Base-by-base conservation (phyloP, 2,797 vertebrate genomes). In the Sebastes variabilis region DNA sequence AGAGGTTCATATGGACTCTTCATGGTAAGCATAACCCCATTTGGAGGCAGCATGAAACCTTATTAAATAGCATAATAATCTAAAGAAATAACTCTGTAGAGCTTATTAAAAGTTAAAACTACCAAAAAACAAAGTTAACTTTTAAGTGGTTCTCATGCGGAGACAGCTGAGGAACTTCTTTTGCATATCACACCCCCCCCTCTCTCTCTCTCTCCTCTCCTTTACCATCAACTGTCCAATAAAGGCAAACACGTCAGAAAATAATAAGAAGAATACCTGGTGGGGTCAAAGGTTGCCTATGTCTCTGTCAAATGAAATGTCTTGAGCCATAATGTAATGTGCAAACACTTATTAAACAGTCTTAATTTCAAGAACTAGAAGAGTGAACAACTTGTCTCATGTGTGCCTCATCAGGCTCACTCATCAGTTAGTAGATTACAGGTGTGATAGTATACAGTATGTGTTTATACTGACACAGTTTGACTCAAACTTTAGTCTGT, bases 11-110 rank as follows among this genome's bases (percentile, higher is more conserved):
- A 25, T 24, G 12, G 54, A 6, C 54, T 56, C 22, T 56, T 25
- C 54, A 2, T 13, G 55, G 1, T 14, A 7, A 7, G 27, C 12
- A 27, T 25, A 7, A 16, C 13, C 0, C 55, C 3, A 0, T 16
- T 27, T 27, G 13, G 12, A 58, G 56, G 14, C 4, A 58, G 56
- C 56, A 27, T 16, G 13, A 0, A 9, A 58, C 56, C 24, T 8
- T 29, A 16, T 30, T 5, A 52, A n/a, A 60, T 18, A 30, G 14
- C 16, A 60, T 7, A 60, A 60, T 12, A 11, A 60, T 30, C 29
- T 10, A 32, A 29, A 30, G 13, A 10, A 60, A 60, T 59, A 27
- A 59, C 56, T 27, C 25, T 14, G 56, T 27, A 64, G 14, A 64
- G 32, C 11, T 8, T 4, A 16, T 24, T 34, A 62, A 34, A 62